A percentile compares a stretch with the other conserved stretches of the same genome.
Conservation (phyloP, 2,888 invertebrate species). For the Rhagonycha fulva region DNA sequence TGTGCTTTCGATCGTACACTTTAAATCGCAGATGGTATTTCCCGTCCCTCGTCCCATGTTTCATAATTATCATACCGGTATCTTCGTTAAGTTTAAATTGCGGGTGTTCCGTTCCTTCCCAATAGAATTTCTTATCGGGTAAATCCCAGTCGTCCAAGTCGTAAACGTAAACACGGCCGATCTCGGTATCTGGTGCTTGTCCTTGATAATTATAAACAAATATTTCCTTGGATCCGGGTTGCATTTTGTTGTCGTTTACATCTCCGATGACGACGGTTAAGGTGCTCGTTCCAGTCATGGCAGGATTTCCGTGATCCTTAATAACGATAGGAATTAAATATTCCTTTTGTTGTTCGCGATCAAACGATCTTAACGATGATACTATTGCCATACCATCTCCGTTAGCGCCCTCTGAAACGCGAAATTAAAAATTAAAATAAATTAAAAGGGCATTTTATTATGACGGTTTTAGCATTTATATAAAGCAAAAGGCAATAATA, state of each 20-base stretch:
- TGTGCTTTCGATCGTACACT: constrained; percentile 93
- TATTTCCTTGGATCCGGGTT: constrained; percentile 95
- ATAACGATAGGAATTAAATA: constrained; percentile 96
- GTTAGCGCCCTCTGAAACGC: constrained; percentile 81
- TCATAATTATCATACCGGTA: constrained; percentile 95
- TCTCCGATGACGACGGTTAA: constrained; percentile 96
- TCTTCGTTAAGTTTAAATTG: constrained; percentile 88
- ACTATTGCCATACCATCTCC: constrained; percentile 98
- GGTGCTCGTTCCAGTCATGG: constrained; percentile 95
- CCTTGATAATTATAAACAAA: constrained; percentile 97
- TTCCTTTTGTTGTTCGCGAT: constrained; percentile 94
- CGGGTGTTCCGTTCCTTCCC: constrained; percentile 86
- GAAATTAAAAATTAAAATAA: constrained; percentile 19
- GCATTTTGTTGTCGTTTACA: constrained; percentile 98
- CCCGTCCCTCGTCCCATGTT: constrained; percentile 88
- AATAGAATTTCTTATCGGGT: constrained; percentile 95
- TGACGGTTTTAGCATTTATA: background rate
- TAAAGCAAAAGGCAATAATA: background rate
- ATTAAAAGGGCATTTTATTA: constrained; percentile 2
- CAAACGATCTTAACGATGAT: constrained; percentile 90
- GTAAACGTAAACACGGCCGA: constrained; percentile 95
- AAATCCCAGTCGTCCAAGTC: constrained; percentile 99
- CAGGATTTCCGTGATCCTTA: constrained; percentile 95
- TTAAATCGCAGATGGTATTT: constrained; percentile 79
- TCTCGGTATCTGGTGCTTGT: constrained; percentile 83